Percentiles rank a stretch among this genome's conserved stretches.
These are phyloP conservation scores for Drosophila nebulosa DNA, from an alignment of 1,140 invertebrate genomes.

Conservation along the genomic window DNA sequence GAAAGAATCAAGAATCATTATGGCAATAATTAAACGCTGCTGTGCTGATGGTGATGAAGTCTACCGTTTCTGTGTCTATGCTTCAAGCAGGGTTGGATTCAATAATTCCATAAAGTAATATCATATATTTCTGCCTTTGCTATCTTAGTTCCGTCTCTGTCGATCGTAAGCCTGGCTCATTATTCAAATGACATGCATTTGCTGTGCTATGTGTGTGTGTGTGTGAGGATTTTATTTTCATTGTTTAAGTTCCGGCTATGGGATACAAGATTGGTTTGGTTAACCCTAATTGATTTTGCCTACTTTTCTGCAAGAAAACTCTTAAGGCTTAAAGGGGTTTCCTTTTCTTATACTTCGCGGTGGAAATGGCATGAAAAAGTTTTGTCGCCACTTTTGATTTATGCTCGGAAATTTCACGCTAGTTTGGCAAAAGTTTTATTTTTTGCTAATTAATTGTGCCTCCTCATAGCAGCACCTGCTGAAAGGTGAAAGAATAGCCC, in stretches of 20 bases:
- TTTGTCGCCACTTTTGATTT: constrained; percentile 55
- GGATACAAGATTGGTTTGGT: neutral
- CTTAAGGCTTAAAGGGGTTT: constrained; percentile 12
- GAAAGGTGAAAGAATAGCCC: constrained; percentile 54
- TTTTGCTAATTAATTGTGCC: constrained; percentile 61
- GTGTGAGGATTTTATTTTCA: neutral
- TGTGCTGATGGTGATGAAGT: neutral
- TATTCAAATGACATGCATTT: neutral
- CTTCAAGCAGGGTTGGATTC: neutral
- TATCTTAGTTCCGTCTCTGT: neutral
- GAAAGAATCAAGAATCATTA: constrained; percentile 28
- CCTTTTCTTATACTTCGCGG: neutral
- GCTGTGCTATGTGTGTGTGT: neutral
- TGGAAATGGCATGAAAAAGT: constrained; percentile 15
- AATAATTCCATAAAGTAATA: neutral
- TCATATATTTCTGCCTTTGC: neutral
- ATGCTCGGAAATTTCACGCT: constrained; percentile 57
- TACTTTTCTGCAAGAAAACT: constrained; percentile 14
- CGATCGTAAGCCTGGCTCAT: neutral
- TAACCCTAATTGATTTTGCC: constrained; percentile 59
- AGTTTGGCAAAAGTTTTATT: constrained; percentile 36
- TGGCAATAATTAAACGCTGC: constrained; percentile 3
- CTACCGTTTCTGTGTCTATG: neutral
- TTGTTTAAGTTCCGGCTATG: constrained; percentile 15
- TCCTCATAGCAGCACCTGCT: constrained; percentile 42